Evolutionary conservation across 1,140 invertebrate species (phyloP).

Genomic region (Amphibalanus amphitrite): DNA sequence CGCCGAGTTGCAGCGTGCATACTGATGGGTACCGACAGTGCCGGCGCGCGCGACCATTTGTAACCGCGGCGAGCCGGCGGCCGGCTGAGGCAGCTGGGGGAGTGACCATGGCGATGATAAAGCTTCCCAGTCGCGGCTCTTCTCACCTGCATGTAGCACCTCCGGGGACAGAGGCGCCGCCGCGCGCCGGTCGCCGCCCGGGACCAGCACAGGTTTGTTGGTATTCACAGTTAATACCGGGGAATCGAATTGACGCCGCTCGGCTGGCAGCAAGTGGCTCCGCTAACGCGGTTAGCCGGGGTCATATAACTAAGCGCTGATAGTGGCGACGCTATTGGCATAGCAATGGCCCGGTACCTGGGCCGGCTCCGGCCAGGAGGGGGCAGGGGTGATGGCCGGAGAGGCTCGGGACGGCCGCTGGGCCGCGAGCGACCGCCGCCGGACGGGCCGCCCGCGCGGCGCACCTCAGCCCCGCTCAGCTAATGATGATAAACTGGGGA

Average conservation of each 20-base stretch:
- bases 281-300: background rate
- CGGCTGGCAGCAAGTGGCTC: background rate
- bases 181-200: too few species aligned
- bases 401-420: background rate
- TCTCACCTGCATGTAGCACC: too few species aligned
- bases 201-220: background rate
- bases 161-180: too few species aligned
- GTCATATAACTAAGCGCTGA: background rate
- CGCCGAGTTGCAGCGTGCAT: background rate
- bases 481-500: slow-evolving; percentile 1
- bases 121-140: too few species aligned
- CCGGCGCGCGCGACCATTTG: background rate
- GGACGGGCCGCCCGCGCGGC: too few species aligned
- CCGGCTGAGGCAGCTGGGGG: too few species aligned
- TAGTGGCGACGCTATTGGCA: background rate
- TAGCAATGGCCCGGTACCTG: background rate
- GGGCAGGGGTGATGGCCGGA: too few species aligned
- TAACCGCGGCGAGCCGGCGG: background rate
- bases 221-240: background rate
- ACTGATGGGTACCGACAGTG: background rate
- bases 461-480: background rate
- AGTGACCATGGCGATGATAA: background rate
- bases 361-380: too few species aligned
- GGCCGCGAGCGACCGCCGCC: background rate
- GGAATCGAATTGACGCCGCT: background rate